Evolutionary conservation across 2,113 vertebrate genomes (phyloP).

Genomic region (Paramormyrops kingsleyae): DNA sequence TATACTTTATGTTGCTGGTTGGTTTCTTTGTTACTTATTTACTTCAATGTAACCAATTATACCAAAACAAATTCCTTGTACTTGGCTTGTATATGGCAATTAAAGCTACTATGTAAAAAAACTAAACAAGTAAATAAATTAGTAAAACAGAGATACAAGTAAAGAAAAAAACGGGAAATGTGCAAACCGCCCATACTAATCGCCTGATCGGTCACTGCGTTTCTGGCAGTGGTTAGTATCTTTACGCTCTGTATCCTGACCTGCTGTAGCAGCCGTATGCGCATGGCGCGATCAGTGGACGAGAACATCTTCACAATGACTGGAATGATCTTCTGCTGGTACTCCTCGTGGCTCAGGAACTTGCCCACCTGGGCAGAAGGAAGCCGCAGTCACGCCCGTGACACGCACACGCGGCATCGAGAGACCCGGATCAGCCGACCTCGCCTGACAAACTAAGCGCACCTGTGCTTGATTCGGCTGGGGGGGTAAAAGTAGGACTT

Average conservation of each 20-base stretch:
- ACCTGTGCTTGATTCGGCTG: neutral
- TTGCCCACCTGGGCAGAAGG: slow-evolving; percentile 71
- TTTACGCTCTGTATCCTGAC: slow-evolving; percentile 33
- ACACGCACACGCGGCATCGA: neutral
- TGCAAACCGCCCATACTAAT: neutral
- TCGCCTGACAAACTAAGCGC: neutral
- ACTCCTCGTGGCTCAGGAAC: slow-evolving; percentile 76
- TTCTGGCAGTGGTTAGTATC: neutral
- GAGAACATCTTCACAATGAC: slow-evolving; percentile 93
- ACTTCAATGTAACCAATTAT: neutral
- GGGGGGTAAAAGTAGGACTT: neutral
- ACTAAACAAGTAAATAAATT: neutral
- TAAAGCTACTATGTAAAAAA: neutral
- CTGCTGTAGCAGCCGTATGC: slow-evolving; percentile 86
- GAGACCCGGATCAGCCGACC: neutral
- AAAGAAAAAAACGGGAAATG: neutral
- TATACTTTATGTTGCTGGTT: neutral
- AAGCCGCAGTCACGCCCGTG: neutral
- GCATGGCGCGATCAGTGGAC: slow-evolving; percentile 84
- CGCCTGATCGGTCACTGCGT: neutral
- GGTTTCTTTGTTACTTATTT: neutral
- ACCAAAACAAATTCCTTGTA: neutral
- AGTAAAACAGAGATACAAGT: neutral
- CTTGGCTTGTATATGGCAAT: neutral
- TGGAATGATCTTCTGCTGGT: slow-evolving; percentile 85